phyloP scores from a whole-genome alignment of 2,888 invertebrate species.

The Colostygia pectinataria region DNA sequence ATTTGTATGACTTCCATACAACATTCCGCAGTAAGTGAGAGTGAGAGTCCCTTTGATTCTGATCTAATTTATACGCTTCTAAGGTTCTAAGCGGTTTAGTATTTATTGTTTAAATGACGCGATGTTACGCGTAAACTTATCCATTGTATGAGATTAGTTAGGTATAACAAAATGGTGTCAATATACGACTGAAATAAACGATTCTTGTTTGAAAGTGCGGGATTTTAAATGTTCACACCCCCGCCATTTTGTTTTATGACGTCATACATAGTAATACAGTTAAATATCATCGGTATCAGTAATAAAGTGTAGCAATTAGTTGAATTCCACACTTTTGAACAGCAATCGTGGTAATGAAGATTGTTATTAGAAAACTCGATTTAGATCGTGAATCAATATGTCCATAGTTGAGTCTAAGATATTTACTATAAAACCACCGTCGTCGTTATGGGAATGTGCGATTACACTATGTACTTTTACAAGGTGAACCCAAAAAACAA shows the following conservation, averaged over 20 bases:
- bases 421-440: constrained; percentile 21
- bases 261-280: too few species aligned
- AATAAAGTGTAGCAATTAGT: too few species aligned
- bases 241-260: background rate
- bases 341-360: constrained; percentile 30
- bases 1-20: constrained; percentile 38
- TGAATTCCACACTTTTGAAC: constrained; percentile 42
- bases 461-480: constrained; percentile 4
- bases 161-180: constrained; percentile 51
- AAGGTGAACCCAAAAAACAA: too few species aligned
- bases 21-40: constrained; percentile 54
- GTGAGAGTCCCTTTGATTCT: constrained; percentile 62
- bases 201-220: constrained; percentile 21
- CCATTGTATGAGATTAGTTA: constrained; percentile 71
- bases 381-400: constrained; percentile 33
- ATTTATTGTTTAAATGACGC: constrained; percentile 61
- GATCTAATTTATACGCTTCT: constrained; percentile 75
- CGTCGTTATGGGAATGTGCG: constrained; percentile 5
- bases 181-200: constrained; percentile 31
- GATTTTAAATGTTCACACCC: background rate
- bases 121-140: constrained; percentile 48
- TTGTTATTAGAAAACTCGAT: constrained; percentile 37
- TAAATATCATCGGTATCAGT: too few species aligned
- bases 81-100: constrained; percentile 78
- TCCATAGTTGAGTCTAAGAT: constrained; percentile 32